Evolutionary conservation across 2,113 vertebrate species (phyloP), one percentile per base, ranked within the genome.

Genomic region (Tetrao urogallus): DNA sequence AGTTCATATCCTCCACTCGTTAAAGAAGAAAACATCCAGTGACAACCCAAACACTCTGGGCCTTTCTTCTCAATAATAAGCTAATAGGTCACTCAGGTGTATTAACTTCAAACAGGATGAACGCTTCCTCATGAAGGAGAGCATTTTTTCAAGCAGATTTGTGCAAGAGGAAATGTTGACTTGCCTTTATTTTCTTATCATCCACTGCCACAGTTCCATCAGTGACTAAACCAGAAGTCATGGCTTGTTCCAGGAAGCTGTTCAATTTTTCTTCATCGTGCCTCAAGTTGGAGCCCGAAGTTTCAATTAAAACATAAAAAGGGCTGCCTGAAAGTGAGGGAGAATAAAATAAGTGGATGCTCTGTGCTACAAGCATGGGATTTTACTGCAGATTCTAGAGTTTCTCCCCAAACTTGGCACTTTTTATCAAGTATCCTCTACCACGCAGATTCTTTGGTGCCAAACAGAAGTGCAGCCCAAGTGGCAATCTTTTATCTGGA

Each of bases 261-360:
- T 96, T 98, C 50, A 99, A 96, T 95, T 99, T 99, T 95, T 99
- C 98, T 8, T 98, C 96, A 19, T 99, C 99, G 0, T 99, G 99
- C 13, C 58, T 84, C 0, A 96, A 78, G 48, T 96, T 97, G 15
- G 99, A 99, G 42, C 99, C 99, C 0, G 98, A 98, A 1, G 99
- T 99, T 98, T 99, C 99, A 32, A 99, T 98, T 69, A 99, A 93
- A 45, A 99, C 97, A 83, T 99, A 99, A 94, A 99, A 99, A 0
- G 98, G 98, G 63, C 98, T 98, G 47, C 97, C 99, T 99, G 97
- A 78, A 95, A 93, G 82, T 20, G 7, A 91, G 32, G 32, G 38
- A 80, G 47, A 67, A 66, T 11, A 52, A 40, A 94, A 22, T 73
- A 27, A 86, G 40, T 13, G 78, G 43, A 50, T 22, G 48, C 4